Evolutionary conservation across 2,888 invertebrate species (phyloP), one percentile per base, ranked within the genome.

Genomic region (Dendrolimus houi): DNA sequence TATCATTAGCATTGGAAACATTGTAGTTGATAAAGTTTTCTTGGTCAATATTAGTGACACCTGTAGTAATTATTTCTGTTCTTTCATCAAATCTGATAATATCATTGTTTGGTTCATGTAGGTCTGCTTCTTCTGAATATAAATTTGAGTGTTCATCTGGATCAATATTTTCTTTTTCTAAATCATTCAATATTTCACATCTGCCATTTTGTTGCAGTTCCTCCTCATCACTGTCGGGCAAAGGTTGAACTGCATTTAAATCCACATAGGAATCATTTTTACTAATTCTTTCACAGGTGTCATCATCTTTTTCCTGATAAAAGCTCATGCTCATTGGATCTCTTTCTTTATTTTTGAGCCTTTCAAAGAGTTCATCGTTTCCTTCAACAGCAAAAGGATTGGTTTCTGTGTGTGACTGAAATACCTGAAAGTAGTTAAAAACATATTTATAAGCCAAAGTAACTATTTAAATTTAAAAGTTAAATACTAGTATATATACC

Each of bases 321-420:
- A 93, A 93, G 57, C 93, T 93, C 92, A 92, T 92, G 62, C 92
- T 93, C 93, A 93, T 93, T 13, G 93, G 93, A 81, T 93, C 93
- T 59, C 91, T 81, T 71, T 92, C 92, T 71, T 92, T 92, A 65
- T 87, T 91, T 75, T 91, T 91, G 62, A 90, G 79, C 65, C 91
- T 84, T 76, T 91, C 87, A 67, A 89, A 84, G 57, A 91, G 72
- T 71, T 87, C 91, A 65, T 91, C 87, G 68, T 88, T 85, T 55
- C 79, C 81, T 63, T 89, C 90, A 57, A 73, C 66, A n/a, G 81
- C 80, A 68, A 87, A 89, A 53, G 89, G 87, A 77, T 88, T 89
- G 62, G 84, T 83, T 79, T 91, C 88, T 66, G 83, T 76, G 61
- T 87, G 82, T 65, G 87, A 74, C 67, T 86, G 89, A 74, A 87